Evolutionary conservation across 2,113 vertebrate species (phyloP), one percentile per base, ranked within the genome.

Genomic region (Sisor rabdophorus): DNA sequence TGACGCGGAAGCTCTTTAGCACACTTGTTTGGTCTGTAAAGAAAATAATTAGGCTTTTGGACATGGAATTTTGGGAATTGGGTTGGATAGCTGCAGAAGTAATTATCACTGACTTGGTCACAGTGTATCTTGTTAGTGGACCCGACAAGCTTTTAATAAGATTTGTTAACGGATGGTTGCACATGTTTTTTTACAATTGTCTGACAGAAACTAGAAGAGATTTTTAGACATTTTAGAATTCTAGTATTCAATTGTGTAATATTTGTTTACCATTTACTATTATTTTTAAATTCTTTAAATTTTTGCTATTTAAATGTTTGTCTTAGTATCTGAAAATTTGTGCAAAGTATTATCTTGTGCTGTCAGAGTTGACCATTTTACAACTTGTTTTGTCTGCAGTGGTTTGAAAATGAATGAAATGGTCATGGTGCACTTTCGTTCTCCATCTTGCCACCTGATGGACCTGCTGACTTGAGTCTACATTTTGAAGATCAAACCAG

Each of bases 31-130:
- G 48, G 63, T 72, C 73, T 20, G 56, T 30, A 24, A n/a, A 58
- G 55, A 19, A 65, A 74, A 75, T 52, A 68, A 77, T 78, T 75
- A 75, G 60, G 22, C 48, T 71, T 71, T 72, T 84, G 61, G 32
- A 75, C 73, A 24, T 79, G 60, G 83, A 84, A 84, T 82, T 80
- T 72, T 30, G 52, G 71, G 80, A 75, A 84, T 84, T 79, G 71
- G 65, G 72, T 68, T 60, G 71, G 60, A 79, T 75, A 79, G 71
- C 76, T 67, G 32, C 19, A 40, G 50, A 52, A 79, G 71, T 81
- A 70, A 77, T 74, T 48, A 44, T 19, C 24, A 40, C 19, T 32
- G 58, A 63, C 50, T 69, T 59, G 17, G 44, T 79, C 73, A 73
- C 70, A 74, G 70, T 73, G 56, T 2, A 13, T 71, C 44, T 79